These are phyloP conservation scores for Acanthopleura granulata DNA, from an alignment of 2,888 invertebrate species.

Conservation along the genomic window DNA sequence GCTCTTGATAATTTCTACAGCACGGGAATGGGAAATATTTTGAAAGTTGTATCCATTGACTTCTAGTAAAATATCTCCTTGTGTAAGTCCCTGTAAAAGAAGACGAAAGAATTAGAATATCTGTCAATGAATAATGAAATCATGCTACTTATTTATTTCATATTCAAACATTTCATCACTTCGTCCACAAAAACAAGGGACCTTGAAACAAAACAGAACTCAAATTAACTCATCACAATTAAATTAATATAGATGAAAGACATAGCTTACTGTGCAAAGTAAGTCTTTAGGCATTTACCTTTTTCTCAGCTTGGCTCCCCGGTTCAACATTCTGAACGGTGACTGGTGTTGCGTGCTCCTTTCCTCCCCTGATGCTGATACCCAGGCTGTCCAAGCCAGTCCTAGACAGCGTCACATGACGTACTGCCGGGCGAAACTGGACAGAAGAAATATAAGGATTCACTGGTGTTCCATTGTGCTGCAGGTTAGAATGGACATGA, in stretches of 20 bases:
- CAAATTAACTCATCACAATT: no score
- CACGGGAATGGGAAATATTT: slow-evolving; percentile 51
- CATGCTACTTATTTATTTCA: no score
- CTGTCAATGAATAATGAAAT: no score
- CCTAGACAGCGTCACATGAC: slow-evolving; percentile 44
- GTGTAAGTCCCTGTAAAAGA: slow-evolving; percentile 43
- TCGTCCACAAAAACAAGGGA: no score
- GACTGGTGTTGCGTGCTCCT: slow-evolving; percentile 53
- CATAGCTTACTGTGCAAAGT: no score
- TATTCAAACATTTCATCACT: no score
- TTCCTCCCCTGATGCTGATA: slow-evolving; percentile 53
- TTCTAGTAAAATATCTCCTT: slow-evolving; percentile 52
- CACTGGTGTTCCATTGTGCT: neutral
- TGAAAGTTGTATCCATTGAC: slow-evolving; percentile 55
- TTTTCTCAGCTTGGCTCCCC: slow-evolving; percentile 50
- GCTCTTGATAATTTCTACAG: slow-evolving; percentile 33
- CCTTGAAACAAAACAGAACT: no score
- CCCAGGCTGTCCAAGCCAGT: slow-evolving; percentile 51
- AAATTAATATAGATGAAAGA: no score
- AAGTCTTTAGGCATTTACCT: slow-evolving; percentile 34
- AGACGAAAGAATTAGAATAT: no score
- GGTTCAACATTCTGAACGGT: slow-evolving; percentile 49
- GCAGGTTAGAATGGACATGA: neutral
- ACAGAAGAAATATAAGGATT: neutral
- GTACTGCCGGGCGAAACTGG: slow-evolving; percentile 13